These are phyloP conservation scores for Elmis aenea DNA, from an alignment of 2,888 invertebrate species.

Conservation along the genomic window DNA sequence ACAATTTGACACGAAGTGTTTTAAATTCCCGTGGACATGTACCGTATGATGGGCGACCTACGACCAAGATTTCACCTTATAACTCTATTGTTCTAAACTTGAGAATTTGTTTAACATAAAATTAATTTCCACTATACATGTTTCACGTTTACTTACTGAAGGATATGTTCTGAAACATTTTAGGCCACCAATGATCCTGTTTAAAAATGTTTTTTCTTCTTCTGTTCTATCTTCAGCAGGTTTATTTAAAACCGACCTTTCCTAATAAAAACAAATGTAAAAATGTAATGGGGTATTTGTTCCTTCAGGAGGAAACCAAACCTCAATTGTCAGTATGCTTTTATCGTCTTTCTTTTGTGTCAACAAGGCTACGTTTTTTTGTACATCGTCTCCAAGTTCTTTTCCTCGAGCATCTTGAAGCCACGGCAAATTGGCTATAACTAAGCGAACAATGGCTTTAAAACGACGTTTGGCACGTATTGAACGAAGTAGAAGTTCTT, in stretches of 20 bases:
- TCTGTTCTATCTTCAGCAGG: slow-evolving; percentile 52
- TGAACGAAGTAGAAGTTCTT: slow-evolving; percentile 5
- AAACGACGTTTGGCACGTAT: slow-evolving; percentile 52
- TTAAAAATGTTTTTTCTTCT: slow-evolving; percentile 56
- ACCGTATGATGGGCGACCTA: too few species aligned
- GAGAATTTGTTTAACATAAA: slow-evolving; percentile 2
- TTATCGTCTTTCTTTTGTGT: slow-evolving; percentile 32
- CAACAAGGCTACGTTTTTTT: slow-evolving; percentile 41
- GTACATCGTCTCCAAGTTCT: slow-evolving; percentile 47
- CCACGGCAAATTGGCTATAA: slow-evolving; percentile 56
- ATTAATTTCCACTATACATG: not conserved
- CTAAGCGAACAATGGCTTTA: slow-evolving; percentile 52
- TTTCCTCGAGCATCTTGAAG: slow-evolving; percentile 50
- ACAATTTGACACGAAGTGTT: too few species aligned
- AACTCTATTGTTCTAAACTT: too few species aligned
- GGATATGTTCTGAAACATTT: slow-evolving; percentile 60
- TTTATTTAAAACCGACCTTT: slow-evolving; percentile 58
- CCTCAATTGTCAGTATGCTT: slow-evolving; percentile 28
- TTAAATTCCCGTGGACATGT: too few species aligned
- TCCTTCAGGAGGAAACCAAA: slow-evolving; percentile 4
- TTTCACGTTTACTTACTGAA: slow-evolving; percentile 47
- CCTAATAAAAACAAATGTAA: slow-evolving; percentile 47
- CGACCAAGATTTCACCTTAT: too few species aligned
- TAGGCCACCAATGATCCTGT: slow-evolving; percentile 54
- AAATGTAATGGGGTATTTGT: too few species aligned